phyloP scores from a whole-genome alignment of 2,888 invertebrate genomes.

The Ptychoptera albimana region DNA sequence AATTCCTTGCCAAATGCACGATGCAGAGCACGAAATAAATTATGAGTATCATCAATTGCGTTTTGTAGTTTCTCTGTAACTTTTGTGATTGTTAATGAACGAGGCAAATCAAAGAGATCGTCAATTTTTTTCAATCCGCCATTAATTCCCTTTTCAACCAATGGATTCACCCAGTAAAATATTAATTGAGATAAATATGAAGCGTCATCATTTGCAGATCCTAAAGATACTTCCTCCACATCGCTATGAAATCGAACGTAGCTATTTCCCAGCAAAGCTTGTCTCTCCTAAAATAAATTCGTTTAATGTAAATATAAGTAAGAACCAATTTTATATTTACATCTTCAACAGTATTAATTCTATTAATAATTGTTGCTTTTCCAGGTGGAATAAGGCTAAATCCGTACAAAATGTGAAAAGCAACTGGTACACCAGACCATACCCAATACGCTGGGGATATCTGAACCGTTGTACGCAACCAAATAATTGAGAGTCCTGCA shows the following conservation, averaged over 20 bases:
- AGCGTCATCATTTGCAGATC: constrained; percentile 66
- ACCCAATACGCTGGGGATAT: constrained; percentile 36
- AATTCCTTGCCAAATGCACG: constrained; percentile 65
- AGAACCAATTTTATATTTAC: constrained; percentile 13
- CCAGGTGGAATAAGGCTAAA: constrained; percentile 51
- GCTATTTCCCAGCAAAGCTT: constrained; percentile 37
- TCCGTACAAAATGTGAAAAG: constrained; percentile 51
- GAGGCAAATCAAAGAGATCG: constrained; percentile 66
- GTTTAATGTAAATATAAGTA: constrained; percentile 1
- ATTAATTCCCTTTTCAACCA: constrained; percentile 65
- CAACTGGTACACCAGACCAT: constrained; percentile 43
- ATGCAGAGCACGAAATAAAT: constrained; percentile 53
- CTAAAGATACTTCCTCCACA: constrained; percentile 52
- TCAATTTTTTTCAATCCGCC: constrained; percentile 57
- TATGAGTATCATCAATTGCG: constrained; percentile 27
- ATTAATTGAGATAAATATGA: constrained; percentile 55
- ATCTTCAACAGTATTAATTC: constrained; percentile 23
- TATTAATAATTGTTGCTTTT: constrained; percentile 29
- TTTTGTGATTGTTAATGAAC: constrained; percentile 22
- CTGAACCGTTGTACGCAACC: constrained; percentile 41
- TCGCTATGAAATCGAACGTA: constrained; percentile 51
- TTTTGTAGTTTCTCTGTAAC: constrained; percentile 23
- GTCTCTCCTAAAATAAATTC: constrained; percentile 36
- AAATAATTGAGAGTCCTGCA: constrained; percentile 48
- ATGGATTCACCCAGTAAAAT: constrained; percentile 75